Conservation (phyloP, 1,140 invertebrate genomes). For the Papilio xuthus region DNA sequence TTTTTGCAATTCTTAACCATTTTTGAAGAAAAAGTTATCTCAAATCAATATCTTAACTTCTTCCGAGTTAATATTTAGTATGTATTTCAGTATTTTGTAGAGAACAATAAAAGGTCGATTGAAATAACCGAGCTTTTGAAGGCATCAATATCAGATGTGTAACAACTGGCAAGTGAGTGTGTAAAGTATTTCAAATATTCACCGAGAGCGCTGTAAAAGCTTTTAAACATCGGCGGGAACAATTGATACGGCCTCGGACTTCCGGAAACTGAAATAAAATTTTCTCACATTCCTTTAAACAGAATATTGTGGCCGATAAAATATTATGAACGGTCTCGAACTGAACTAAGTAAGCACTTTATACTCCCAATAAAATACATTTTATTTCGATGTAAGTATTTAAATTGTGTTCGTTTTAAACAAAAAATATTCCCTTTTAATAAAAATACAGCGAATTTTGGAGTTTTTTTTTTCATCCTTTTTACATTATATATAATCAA, state of each 20-base stretch:
- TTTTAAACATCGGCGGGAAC: neutral
- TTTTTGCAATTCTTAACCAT: neutral
- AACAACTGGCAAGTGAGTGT: neutral
- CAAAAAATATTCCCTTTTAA: neutral
- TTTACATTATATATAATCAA: no score
- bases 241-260: constrained; percentile 12
- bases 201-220: constrained; percentile 6
- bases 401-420: neutral
- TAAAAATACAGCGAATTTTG: neutral
- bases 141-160: neutral
- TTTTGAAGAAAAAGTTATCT: neutral
- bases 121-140: neutral
- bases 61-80: no score
- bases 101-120: neutral
- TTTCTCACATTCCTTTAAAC: neutral
- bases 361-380: neutral
- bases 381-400: neutral
- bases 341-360: constrained; percentile 3
- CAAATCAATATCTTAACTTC: no score
- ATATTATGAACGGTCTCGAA: constrained; percentile 5
- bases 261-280: neutral
- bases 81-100: neutral
- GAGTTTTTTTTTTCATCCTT: no score
- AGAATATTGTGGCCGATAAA: constrained; percentile 12
- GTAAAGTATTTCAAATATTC: constrained; percentile 2